phyloP scores from a whole-genome alignment of 2,113 vertebrate species.

The Australoheros scitulus region DNA sequence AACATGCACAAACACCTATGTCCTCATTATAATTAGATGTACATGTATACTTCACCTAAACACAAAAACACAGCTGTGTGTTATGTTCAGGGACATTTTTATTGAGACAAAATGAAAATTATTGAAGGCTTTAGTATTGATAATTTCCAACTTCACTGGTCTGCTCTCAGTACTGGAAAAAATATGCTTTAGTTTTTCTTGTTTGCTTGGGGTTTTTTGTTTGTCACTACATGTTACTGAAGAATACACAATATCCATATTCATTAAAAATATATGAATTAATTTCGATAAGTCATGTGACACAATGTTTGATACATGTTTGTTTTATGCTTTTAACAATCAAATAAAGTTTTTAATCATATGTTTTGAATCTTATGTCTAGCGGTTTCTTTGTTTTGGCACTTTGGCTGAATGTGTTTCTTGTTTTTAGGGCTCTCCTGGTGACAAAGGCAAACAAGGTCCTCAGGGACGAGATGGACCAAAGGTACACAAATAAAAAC shows the following conservation, averaged over 20 bases:
- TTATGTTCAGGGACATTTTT: background rate
- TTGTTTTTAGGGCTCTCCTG: conserved; percentile 67
- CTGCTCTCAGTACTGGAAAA: background rate
- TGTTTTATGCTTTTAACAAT: background rate
- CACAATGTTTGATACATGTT: background rate
- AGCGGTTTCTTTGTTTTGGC: background rate
- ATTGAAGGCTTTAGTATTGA: background rate
- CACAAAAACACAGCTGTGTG: background rate
- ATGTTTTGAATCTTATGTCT: background rate
- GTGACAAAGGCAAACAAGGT: conserved; percentile 69
- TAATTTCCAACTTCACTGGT: background rate
- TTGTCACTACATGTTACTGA: background rate
- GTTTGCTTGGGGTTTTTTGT: background rate
- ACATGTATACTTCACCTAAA: background rate
- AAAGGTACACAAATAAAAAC: conserved; percentile 65
- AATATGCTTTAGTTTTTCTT: too few species aligned
- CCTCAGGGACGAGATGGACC: conserved; percentile 67
- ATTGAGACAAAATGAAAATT: background rate
- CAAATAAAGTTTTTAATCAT: background rate
- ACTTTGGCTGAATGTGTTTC: background rate
- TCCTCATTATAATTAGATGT: background rate
- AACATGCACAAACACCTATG: background rate
- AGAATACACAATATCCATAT: background rate
- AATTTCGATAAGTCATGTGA: too few species aligned
- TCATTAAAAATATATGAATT: too few species aligned